Evolutionary conservation across 2,888 invertebrate genomes (phyloP), one percentile per base, ranked within the genome.

Genomic region (Argyresthia albistria): DNA sequence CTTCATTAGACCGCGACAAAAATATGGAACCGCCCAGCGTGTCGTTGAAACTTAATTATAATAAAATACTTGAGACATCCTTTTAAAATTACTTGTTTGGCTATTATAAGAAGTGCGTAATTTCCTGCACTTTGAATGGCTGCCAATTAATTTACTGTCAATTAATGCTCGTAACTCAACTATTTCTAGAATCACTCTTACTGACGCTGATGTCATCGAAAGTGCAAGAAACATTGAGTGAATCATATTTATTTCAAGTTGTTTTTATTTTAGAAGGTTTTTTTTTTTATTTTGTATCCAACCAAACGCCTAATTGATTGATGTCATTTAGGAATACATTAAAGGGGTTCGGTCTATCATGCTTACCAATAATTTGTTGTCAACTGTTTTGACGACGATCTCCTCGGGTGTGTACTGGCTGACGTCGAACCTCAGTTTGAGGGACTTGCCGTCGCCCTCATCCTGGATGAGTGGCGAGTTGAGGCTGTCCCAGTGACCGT

Each of bases 361-460:
- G 82, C 93, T 91, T 78, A 96, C 96, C 92, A 97, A 89, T 74
- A 99, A 91, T 90, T 97, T 96, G 89, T 98, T 98, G 89, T 98
- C 98, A 64, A 98, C 96, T 60, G 98, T 99, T 89, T 98, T 98
- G 60, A 99, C 98, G 73, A 97, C 96, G 75, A 98, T 97, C 90
- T 99, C 98, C 83, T 99, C 99, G 50, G 95, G 95, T 54, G 95
- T 94, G 88, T 98, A 99, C 84, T 98, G 97, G 72, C 97, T 96
- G 64, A 99, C 97, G 79, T 99, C 98, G 87, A 99, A 99, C 73
- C 98, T 91, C 59, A 99, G 91, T 76, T 98, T 97, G 64, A 99
- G 90, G 74, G 95, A 93, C 86, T 97, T 97, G 86, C 93, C 97
- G 76, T 97, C 95, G 53, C 96, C 97, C 70, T 97, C 96, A 66